phyloP scores from a whole-genome alignment of 2,888 invertebrate genomes.

The Cerceris ruficornis region DNA sequence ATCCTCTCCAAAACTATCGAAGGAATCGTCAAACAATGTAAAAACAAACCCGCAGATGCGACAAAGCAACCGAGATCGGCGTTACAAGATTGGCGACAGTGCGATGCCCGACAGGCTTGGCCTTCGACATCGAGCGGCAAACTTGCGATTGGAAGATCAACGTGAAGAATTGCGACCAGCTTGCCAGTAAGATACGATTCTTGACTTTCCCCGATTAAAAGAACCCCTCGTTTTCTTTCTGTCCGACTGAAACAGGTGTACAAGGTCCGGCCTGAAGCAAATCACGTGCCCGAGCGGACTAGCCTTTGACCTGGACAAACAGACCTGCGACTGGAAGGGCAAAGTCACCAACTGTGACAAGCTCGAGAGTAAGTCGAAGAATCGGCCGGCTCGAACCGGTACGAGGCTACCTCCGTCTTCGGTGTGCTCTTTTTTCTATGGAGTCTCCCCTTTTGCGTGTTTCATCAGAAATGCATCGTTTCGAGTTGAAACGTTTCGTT shows the following conservation, averaged over 20 bases:
- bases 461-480: conserved; percentile 11
- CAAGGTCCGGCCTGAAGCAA: conserved; percentile 97
- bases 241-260: conserved; percentile 89
- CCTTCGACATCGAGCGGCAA: conserved; percentile 96
- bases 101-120: conserved; percentile 94
- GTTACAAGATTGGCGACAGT: conserved; percentile 94
- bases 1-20: neutral
- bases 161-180: conserved; percentile 96
- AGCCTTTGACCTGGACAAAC: conserved; percentile 98
- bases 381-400: conserved; percentile 74
- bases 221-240: conserved; percentile 82
- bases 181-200: conserved; percentile 91
- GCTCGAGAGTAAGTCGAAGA: conserved; percentile 94
- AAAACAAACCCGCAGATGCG: conserved; percentile 86
- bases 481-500: neutral
- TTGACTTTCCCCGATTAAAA: conserved; percentile 72
- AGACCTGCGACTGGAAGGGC: conserved; percentile 99
- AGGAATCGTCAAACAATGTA: neutral
- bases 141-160: conserved; percentile 98
- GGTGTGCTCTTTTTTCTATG: neutral
- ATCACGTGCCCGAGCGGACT: conserved; percentile 98
- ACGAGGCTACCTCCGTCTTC: conserved; percentile 23
- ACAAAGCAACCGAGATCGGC: conserved; percentile 94
- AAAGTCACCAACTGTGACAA: conserved; percentile 98
- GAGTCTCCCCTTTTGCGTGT: neutral